These are phyloP conservation scores for Pagrus major DNA, from an alignment of 2,113 vertebrate genomes.

Conservation along the genomic window DNA sequence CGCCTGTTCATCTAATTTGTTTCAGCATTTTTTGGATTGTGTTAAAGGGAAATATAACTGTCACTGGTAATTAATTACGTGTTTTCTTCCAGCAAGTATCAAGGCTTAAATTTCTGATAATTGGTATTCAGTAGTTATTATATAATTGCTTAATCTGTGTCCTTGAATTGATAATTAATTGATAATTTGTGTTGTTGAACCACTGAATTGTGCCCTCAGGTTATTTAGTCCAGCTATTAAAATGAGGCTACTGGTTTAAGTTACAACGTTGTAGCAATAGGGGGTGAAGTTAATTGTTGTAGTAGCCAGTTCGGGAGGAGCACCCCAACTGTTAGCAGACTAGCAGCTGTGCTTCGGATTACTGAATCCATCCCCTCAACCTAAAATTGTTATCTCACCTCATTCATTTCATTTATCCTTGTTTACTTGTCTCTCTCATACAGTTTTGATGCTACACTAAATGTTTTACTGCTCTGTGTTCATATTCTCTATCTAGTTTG, in stretches of 20 bases:
- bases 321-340: neutral
- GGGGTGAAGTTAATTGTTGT: constrained; percentile 1
- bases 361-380: neutral
- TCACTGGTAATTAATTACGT: constrained; percentile 9
- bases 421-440: neutral
- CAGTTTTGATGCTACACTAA: neutral
- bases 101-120: neutral
- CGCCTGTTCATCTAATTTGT: neutral
- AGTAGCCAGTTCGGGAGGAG: neutral
- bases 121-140: neutral
- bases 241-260: neutral
- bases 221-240: neutral
- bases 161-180: neutral
- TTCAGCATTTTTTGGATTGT: neutral
- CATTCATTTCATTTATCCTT: neutral
- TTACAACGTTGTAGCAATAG: neutral
- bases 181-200: neutral
- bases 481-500: neutral
- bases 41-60: neutral
- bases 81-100: neutral
- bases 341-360: neutral
- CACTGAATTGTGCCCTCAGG: neutral
- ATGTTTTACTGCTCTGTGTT: neutral
- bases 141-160: neutral
- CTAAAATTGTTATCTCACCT: neutral